These are phyloP conservation scores for Anoplophora glabripennis DNA, from an alignment of 1,140 invertebrate species.

Conservation along the genomic window DNA sequence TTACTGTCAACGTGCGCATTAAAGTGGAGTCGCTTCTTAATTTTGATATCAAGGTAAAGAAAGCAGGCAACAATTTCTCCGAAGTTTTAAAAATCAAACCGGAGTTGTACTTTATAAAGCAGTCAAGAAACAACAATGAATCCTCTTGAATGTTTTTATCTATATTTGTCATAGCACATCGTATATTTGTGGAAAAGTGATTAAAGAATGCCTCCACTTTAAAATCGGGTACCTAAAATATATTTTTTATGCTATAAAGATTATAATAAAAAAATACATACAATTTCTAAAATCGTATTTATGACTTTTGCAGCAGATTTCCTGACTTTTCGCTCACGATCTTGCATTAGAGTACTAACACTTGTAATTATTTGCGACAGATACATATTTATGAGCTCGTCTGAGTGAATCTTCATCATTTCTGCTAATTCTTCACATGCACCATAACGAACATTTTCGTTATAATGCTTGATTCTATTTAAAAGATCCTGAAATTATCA, in stretches of 20 bases:
- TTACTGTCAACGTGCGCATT: conserved; percentile 61
- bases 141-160: conserved; percentile 75
- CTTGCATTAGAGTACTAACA: conserved; percentile 65
- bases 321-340: conserved; percentile 69
- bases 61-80: conserved; percentile 69
- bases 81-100: conserved; percentile 61
- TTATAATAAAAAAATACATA: conserved; percentile 33
- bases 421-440: conserved; percentile 71
- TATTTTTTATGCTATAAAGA: neutral
- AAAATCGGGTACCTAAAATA: conserved; percentile 43
- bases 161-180: conserved; percentile 86
- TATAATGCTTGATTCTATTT: conserved; percentile 74
- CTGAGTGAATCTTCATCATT: conserved; percentile 57
- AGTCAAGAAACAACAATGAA: conserved; percentile 73
- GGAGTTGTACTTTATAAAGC: conserved; percentile 61
- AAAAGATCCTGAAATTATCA: conserved; percentile 62
- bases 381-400: conserved; percentile 57
- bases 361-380: conserved; percentile 67
- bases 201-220: conserved; percentile 67
- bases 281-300: conserved; percentile 59
- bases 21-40: conserved; percentile 59
- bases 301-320: conserved; percentile 67
- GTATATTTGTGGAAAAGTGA: conserved; percentile 71
- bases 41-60: conserved; percentile 77
- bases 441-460: conserved; percentile 64